These are phyloP conservation scores for Andrena dorsata DNA, from an alignment of 2,888 invertebrate species.

Conservation along the genomic window DNA sequence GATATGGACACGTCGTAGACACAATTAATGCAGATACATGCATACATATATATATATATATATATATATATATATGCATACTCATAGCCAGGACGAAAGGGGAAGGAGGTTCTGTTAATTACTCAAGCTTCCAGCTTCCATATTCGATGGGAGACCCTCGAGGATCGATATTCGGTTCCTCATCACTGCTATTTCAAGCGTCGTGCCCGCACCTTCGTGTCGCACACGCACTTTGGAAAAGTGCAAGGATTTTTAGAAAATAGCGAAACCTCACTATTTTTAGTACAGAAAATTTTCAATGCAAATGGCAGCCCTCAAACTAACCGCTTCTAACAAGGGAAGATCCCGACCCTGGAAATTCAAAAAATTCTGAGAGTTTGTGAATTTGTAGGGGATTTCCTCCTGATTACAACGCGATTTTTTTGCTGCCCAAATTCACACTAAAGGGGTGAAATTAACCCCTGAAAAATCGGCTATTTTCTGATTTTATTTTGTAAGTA, in stretches of 20 bases:
- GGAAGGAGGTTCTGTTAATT: conserved; percentile 63
- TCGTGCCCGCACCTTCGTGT: conserved; percentile 10
- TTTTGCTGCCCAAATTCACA: no score
- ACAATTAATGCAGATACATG: conserved; percentile 59
- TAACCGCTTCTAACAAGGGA: no score
- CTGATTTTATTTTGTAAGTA: no score
- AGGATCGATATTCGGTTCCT: conserved; percentile 63
- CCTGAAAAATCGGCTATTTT: no score
- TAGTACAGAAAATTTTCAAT: no score
- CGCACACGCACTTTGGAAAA: neutral
- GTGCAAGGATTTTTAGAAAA: conserved; percentile 1
- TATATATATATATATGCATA: conserved; percentile 28
- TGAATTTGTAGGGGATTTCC: no score
- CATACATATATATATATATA: conserved; percentile 23
- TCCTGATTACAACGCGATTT: no score
- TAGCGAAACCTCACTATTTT: neutral
- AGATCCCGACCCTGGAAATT: no score
- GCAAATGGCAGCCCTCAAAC: no score
- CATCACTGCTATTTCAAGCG: conserved; percentile 42
- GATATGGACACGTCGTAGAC: conserved; percentile 52
- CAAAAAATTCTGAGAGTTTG: no score
- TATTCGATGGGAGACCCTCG: conserved; percentile 43
- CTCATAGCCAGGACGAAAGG: conserved; percentile 23
- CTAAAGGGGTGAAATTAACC: no score
- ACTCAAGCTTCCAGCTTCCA: conserved; percentile 54